Evolutionary conservation across 2,113 vertebrate species (phyloP), one percentile per base, ranked within the genome.

Genomic region (Ceyx margarethae): DNA sequence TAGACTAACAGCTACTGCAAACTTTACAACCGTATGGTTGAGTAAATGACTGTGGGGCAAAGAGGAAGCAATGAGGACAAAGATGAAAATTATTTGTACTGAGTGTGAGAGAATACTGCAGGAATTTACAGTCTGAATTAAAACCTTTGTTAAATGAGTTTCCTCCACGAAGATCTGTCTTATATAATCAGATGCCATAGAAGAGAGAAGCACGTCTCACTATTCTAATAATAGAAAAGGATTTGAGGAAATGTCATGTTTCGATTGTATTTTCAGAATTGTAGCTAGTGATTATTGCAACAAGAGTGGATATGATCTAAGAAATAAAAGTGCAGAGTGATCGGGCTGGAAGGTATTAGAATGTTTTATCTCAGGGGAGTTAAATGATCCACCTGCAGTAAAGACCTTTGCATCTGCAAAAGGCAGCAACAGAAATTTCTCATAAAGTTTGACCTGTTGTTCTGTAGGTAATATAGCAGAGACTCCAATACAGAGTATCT

Each of bases 361-460:
- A 64, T 54, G 19, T n/a, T 40, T 77, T 85, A 15, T 87, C 87
- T 85, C 75, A 53, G 22, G 57, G 72, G 61, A 85, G 61, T 75
- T 57, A 64, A 86, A 64, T 54, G 78, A 77, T 92, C 78, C 48
- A 89, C 72, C 81, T 87, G 43, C 2, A 0, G 72, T 73, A 37
- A 60, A 87, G 92, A 83, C 81, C 73, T 92, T 74, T 77, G 81
- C 72, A 77, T 92, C 68, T 5, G 11, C 72, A 61, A 87, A 91
- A 93, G 76, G 57, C 72, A 81, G 65, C 60, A 56, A 62, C 28
- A 92, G 85, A 85, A 87, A 94, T 94, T 94, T 94, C 91, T 96
- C 68, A 85, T 93, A 60, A 94, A 93, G 87, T 92, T 92, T 95
- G 75, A 92, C 92, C 91, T 83, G 72, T 71, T 93, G 65, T 92